Base-by-base conservation (phyloP, 2,888 invertebrate species). In the Andrena dorsata region DNA sequence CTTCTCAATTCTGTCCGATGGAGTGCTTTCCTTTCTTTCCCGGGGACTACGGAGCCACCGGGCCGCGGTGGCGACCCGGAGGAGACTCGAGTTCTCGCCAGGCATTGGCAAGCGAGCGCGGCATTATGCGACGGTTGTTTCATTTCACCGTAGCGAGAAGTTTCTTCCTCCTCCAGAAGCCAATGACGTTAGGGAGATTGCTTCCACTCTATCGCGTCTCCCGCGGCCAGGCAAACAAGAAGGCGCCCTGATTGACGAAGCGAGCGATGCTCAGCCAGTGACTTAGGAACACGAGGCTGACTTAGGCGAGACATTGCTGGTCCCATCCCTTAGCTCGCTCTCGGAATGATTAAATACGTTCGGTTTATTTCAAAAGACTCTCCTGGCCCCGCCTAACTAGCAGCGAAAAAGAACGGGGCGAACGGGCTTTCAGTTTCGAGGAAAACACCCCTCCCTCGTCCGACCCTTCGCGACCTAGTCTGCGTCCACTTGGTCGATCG, bases 61-160 rank as follows among this genome's bases (percentile, higher is more conserved):
- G 20, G 26, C 4, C 32, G 51, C 10, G 58, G 13, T 16, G 28
- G 26, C 51, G 35, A 51, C 20, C 10, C 20, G 41, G 10, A 68
- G 35, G 32, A 30, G 58, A 35, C 30, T 58, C n/a, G 13, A 58
- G 35, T 23, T 41, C 30, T 53, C 53, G 41, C 28, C 16, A 1
- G 41, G 41, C 35, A 16, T n/a, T 28, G 16, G 47, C n/a, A 30
- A 61, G 49, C 41, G 41, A 74, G 61, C 35, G 51, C 8, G 53
- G 72, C 47, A 73, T 80, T 80, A 73, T 68, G 80, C 72, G 53
- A 80, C 80, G 80, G 65, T 51, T 80, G 72, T 80, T 80, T 66
- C 80, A n/a, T 53, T 78, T 61, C 53, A 41, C 23, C 49, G 41
- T 16, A 49, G 26, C 72, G 23, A 26, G 56, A 80, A 80, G 66